Evolutionary conservation across 2,797 vertebrate species (phyloP).

Genomic region (Buphagus erythrorhynchus): DNA sequence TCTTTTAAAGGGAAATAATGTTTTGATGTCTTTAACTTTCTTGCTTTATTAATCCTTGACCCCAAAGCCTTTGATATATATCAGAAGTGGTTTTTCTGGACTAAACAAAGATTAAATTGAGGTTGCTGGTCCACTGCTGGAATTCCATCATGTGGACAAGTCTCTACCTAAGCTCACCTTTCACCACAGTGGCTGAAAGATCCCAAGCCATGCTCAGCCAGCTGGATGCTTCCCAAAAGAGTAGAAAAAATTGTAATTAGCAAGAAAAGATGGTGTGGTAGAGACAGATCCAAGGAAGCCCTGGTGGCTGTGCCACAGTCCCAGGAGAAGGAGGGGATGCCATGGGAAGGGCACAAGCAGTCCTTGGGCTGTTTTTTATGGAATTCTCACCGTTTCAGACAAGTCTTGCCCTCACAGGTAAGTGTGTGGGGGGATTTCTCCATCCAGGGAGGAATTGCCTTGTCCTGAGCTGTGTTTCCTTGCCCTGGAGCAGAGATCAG

Average conservation of each 20-base stretch:
- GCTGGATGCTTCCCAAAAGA: background rate
- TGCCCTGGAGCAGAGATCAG: background rate
- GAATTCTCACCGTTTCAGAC: background rate
- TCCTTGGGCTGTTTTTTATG: background rate
- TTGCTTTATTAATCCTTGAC: background rate
- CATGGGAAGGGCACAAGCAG: background rate
- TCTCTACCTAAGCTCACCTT: background rate
- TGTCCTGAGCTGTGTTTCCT: background rate
- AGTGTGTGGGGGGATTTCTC: background rate
- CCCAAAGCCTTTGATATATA: background rate
- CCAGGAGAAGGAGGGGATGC: background rate
- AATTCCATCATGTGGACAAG: background rate
- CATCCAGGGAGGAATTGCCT: background rate
- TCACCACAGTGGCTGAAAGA: background rate
- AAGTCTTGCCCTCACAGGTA: background rate
- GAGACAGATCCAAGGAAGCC: background rate
- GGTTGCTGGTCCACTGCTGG: background rate
- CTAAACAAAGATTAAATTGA: background rate
- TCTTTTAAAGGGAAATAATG: slow-evolving; percentile 67
- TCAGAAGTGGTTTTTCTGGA: background rate
- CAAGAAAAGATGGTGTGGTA: background rate
- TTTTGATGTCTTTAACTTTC: slow-evolving; percentile 24
- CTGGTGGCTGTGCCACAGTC: background rate
- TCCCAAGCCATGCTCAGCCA: background rate
- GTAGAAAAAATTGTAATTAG: background rate